These are phyloP conservation scores for Campylomormyrus tamandua DNA, from an alignment of 2,113 vertebrate genomes.

Conservation along the genomic window DNA sequence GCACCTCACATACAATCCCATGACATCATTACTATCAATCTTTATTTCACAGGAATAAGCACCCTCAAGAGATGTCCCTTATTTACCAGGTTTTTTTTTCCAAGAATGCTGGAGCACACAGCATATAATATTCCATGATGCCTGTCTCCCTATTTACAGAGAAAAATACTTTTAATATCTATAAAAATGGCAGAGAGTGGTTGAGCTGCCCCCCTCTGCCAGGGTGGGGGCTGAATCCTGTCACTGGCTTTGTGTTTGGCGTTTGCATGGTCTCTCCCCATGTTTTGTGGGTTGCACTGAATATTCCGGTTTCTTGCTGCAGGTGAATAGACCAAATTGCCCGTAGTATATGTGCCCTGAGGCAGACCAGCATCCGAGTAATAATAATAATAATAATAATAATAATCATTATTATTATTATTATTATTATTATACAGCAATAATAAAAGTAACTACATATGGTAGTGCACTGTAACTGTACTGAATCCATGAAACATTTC, in stretches of 20 bases:
- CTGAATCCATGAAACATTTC: neutral
- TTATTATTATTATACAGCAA: neutral
- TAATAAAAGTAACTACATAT: neutral
- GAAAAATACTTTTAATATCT: neutral
- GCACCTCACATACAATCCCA: slow-evolving; percentile 32
- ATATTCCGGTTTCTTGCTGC: neutral
- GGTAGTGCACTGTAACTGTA: neutral
- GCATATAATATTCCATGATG: slow-evolving; percentile 15
- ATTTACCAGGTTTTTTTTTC: slow-evolving; percentile 37
- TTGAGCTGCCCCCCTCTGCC: neutral
- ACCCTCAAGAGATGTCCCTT: slow-evolving; percentile 52
- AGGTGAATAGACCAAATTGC: neutral
- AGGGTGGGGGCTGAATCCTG: neutral
- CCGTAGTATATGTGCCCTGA: neutral
- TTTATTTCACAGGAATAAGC: slow-evolving; percentile 46
- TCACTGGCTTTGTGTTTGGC: neutral
- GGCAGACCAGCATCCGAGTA: neutral
- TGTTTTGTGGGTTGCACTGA: neutral
- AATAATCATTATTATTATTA: no score
- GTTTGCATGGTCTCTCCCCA: neutral
- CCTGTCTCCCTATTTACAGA: neutral
- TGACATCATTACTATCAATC: slow-evolving; percentile 46
- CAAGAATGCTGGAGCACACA: slow-evolving; percentile 33
- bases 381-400: neutral
- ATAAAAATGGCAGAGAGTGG: neutral